Evolutionary conservation across 2,797 vertebrate species (phyloP).

Genomic region (Falco biarmicus): DNA sequence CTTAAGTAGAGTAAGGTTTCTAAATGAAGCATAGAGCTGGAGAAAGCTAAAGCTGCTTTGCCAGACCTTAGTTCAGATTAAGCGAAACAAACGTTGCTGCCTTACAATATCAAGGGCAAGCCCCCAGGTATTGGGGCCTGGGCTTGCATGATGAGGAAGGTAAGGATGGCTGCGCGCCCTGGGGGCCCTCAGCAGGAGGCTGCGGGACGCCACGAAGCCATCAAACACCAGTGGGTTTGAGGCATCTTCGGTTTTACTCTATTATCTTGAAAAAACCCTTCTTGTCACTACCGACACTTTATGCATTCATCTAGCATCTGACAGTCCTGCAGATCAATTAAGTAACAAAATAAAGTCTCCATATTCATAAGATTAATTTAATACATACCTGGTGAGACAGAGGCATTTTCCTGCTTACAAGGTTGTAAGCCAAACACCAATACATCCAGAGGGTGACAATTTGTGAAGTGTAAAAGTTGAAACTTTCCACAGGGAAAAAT

Average conservation of each 20-base stretch:
- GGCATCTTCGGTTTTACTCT: conserved; percentile 24
- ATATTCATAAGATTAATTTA: conserved; percentile 44
- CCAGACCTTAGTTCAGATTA: not conserved
- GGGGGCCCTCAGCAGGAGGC: not conserved
- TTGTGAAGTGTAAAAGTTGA: conserved; percentile 9
- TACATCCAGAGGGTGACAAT: not conserved
- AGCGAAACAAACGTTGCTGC: not conserved
- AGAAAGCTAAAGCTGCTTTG: not conserved
- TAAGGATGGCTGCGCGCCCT: rapidly evolving
- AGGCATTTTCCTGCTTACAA: conserved; percentile 24
- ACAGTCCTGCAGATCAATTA: conserved; percentile 55
- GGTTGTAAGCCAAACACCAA: conserved; percentile 37
- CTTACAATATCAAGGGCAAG: not conserved
- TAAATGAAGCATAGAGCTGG: not conserved
- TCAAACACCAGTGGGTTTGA: not conserved
- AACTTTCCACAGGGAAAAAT: not conserved
- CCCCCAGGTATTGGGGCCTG: not conserved
- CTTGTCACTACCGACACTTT: not conserved
- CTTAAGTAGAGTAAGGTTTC: not conserved
- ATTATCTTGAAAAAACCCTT: not conserved
- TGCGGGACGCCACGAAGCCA: not conserved
- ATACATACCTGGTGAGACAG: conserved; percentile 13
- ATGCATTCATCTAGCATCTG: conserved; percentile 9
- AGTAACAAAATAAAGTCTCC: conserved; percentile 21
- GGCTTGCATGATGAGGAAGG: not conserved